Conservation (phyloP, 1,140 invertebrate genomes). For the Danaus melanippus region DNA sequence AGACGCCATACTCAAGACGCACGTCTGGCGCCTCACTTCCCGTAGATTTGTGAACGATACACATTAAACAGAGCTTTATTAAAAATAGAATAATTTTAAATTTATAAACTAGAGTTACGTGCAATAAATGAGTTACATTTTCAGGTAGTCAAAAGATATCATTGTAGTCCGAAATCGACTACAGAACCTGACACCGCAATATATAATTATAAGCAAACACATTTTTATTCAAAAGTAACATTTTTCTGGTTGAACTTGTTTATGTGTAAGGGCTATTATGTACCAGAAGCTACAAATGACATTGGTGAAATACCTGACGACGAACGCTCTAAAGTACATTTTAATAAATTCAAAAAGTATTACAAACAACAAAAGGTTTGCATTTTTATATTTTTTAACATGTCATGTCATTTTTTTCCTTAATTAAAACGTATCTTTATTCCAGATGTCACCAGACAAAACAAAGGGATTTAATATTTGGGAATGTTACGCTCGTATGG, state of each 20-base stretch:
- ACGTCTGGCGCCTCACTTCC: conserved; percentile 6
- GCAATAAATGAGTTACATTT: conserved; percentile 14
- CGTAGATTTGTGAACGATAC: background rate
- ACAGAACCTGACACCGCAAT: conserved; percentile 28
- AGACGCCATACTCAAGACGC: conserved; percentile 12
- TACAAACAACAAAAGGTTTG: conserved; percentile 67
- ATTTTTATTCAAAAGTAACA: conserved; percentile 80
- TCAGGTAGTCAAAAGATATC: conserved; percentile 47
- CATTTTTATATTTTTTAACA: conserved; percentile 7
- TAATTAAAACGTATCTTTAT: conserved; percentile 5
- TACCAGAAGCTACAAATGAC: conserved; percentile 78
- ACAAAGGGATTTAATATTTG: conserved; percentile 57
- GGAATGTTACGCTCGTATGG: conserved; percentile 78
- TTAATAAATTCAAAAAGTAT: conserved; percentile 70
- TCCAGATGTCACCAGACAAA: conserved; percentile 35
- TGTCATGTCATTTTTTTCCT: no score
- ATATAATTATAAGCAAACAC: conserved; percentile 75
- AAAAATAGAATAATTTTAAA: no score
- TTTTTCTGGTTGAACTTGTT: conserved; percentile 85
- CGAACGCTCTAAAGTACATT: conserved; percentile 72
- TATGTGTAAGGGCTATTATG: conserved; percentile 77
- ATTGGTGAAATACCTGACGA: conserved; percentile 80
- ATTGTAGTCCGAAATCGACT: conserved; percentile 29
- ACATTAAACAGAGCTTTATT: no score
- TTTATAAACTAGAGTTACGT: background rate